Percentiles rank a stretch among this genome's conserved stretches.
phyloP scores from a whole-genome alignment of 2,888 invertebrate genomes.

The Eulithis testata region DNA sequence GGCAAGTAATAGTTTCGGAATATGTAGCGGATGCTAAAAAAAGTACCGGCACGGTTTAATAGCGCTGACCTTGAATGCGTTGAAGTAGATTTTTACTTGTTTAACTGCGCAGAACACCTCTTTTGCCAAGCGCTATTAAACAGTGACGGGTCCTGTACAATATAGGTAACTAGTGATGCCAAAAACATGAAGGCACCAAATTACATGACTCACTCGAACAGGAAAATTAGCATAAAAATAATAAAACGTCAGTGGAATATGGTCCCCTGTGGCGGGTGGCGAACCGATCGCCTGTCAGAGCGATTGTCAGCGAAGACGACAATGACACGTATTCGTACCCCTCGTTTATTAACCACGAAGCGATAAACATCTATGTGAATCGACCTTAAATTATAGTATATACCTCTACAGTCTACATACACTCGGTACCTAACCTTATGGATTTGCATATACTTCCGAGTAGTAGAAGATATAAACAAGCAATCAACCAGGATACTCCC shows the following conservation, averaged over 20 bases:
- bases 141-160: neutral
- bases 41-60: too few relatives aligned
- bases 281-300: conserved; percentile 63
- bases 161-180: conserved; percentile 29
- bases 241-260: conserved; percentile 69
- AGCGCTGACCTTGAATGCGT: too few relatives aligned
- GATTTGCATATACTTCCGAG: neutral
- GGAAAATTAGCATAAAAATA: conserved; percentile 77
- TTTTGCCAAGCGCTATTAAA: neutral
- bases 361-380: conserved; percentile 39
- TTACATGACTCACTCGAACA: conserved; percentile 61
- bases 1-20: too few relatives aligned
- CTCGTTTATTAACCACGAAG: conserved; percentile 44
- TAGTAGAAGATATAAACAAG: conserved; percentile 15
- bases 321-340: conserved; percentile 49
- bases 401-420: neutral
- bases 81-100: too few relatives aligned
- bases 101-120: too few relatives aligned
- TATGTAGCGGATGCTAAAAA: too few relatives aligned
- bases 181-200: conserved; percentile 50
- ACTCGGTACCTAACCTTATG: too few relatives aligned
- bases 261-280: conserved; percentile 58
- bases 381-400: conserved; percentile 32
- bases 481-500: conserved; percentile 24
- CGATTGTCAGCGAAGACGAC: conserved; percentile 60